Conservation (phyloP, 2,888 invertebrate species). For the Brachyopa scutellaris region DNA sequence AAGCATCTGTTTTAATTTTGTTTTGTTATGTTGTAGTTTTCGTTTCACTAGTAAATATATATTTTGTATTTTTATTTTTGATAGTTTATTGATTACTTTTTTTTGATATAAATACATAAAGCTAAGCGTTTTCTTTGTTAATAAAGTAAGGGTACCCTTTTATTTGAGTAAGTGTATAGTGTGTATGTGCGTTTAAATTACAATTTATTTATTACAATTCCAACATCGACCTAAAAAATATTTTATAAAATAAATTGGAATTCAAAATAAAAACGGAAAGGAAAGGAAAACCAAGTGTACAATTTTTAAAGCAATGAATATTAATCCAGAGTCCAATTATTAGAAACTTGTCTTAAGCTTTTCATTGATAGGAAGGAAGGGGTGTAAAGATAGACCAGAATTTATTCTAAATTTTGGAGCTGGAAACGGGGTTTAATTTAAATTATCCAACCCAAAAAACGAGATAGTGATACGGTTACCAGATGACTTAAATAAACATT, state of each 20-base stretch:
- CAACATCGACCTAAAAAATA: slow-evolving; percentile 8
- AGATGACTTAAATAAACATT: too few species aligned
- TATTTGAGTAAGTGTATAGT: slow-evolving; percentile 36
- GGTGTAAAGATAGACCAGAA: too few species aligned
- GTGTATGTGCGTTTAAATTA: slow-evolving; percentile 54
- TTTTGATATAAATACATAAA: slow-evolving; percentile 54
- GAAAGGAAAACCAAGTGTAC: too few species aligned
- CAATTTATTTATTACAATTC: slow-evolving; percentile 16
- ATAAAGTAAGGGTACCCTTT: slow-evolving; percentile 44
- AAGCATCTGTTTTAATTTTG: slow-evolving; percentile 1
- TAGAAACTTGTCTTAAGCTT: too few species aligned
- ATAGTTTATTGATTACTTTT: slow-evolving; percentile 19
- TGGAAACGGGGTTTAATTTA: too few species aligned
- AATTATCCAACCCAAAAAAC: too few species aligned
- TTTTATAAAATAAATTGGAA: too few species aligned
- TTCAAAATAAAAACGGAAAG: background rate
- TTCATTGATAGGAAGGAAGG: too few species aligned
- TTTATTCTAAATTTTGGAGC: too few species aligned
- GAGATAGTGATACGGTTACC: too few species aligned
- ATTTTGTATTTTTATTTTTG: background rate
- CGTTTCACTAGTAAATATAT: background rate
- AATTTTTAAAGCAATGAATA: slow-evolving; percentile 4
- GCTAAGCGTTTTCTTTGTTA: slow-evolving; percentile 60
- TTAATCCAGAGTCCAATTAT: too few species aligned
- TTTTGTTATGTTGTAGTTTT: slow-evolving; percentile 7